Conservation (phyloP, 1,140 invertebrate species). For the Lineus longissimus region DNA sequence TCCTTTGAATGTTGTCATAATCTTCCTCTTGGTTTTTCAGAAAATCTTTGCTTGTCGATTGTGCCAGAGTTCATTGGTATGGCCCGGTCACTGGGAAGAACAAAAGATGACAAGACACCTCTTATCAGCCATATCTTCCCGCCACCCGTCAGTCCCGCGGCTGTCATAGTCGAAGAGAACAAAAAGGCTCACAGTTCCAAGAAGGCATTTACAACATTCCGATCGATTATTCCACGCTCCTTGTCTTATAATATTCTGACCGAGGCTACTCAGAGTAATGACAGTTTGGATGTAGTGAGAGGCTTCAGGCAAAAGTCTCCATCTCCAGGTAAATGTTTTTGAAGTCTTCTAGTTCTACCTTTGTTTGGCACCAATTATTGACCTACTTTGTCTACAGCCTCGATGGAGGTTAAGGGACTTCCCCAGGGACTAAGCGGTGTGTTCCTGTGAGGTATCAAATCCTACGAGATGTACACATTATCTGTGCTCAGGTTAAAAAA, state of each 20-base stretch:
- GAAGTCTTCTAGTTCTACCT: background rate
- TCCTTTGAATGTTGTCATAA: background rate
- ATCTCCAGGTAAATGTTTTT: background rate
- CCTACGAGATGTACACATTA: too few species aligned
- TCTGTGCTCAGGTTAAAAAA: too few species aligned
- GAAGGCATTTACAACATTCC: conserved; percentile 53
- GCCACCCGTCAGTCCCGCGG: conserved; percentile 8
- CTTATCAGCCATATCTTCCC: conserved; percentile 82
- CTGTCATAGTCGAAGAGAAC: conserved; percentile 10
- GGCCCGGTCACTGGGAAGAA: conserved; percentile 79
- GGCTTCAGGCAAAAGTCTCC: conserved; percentile 18
- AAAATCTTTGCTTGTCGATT: conserved; percentile 72
- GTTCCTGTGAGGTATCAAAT: too few species aligned
- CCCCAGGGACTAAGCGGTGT: too few species aligned
- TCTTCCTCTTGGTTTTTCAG: conserved; percentile 46
- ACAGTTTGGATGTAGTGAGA: conserved; percentile 18
- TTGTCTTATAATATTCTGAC: conserved; percentile 77
- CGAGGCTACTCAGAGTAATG: conserved; percentile 45
- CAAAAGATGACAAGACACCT: conserved; percentile 67
- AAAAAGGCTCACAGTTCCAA: conserved; percentile 49
- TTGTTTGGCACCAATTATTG: too few species aligned
- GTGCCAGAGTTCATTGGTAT: conserved; percentile 84
- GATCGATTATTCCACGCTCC: conserved; percentile 87
- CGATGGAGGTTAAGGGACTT: too few species aligned
- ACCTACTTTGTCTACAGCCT: too few species aligned